phyloP scores from a whole-genome alignment of 2,888 invertebrate species.

The Drosophila merina region DNA sequence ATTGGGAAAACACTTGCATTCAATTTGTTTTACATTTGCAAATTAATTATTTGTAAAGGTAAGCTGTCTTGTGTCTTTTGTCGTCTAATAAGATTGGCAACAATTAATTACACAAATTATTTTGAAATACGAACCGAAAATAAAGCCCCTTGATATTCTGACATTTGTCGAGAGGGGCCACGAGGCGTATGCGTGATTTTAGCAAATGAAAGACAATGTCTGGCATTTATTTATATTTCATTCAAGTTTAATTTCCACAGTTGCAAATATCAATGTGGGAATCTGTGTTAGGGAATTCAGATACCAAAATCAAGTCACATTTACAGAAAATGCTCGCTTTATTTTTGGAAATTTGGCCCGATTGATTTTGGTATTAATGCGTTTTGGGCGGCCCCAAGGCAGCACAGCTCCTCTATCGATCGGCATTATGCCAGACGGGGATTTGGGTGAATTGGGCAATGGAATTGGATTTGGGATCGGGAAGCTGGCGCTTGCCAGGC shows the following conservation, averaged over 20 bases:
- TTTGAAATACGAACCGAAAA: background rate
- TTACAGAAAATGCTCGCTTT: slow-evolving; percentile 27
- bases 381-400: slow-evolving; percentile 37
- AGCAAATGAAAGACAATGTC: background rate
- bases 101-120: background rate
- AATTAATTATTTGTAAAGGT: background rate
- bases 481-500: background rate
- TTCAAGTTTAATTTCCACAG: background rate
- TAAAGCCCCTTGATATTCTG: background rate
- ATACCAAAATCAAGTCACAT: background rate
- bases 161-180: background rate
- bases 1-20: background rate
- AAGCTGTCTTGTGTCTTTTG: background rate
- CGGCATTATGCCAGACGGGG: slow-evolving; percentile 1
- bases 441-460: slow-evolving; percentile 9
- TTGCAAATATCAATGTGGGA: too few species aligned
- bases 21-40: background rate
- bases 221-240: background rate
- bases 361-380: slow-evolving; percentile 54
- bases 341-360: slow-evolving; percentile 40
- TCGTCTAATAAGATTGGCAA: background rate
- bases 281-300: too few species aligned
- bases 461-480: slow-evolving; percentile 35
- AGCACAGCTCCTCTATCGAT: slow-evolving; percentile 15
- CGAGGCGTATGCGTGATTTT: slow-evolving; percentile 1